A percentile compares a stretch with the other conserved stretches of the same genome.
Conservation (phyloP, 2,113 vertebrate species). For the Philantomba maxwellii region DNA sequence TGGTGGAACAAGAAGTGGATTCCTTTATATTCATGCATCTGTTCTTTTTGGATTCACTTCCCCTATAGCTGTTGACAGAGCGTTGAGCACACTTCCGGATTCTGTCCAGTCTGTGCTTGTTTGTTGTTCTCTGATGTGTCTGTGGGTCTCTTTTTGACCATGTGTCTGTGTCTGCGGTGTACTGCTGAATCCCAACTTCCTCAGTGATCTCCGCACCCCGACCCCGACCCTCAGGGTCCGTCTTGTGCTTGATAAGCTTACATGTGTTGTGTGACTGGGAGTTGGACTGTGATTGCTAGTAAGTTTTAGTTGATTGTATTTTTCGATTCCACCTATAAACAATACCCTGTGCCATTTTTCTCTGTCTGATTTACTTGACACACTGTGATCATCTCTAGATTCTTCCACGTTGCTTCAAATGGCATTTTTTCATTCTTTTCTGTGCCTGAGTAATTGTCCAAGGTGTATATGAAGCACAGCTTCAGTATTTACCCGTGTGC, state of each 20-base stretch:
- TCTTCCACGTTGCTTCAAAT: not conserved
- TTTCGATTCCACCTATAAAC: not conserved
- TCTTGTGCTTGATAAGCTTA: not conserved
- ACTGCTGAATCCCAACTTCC: not conserved
- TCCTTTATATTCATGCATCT: not conserved
- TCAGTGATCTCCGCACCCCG: not conserved
- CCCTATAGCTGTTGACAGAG: not conserved
- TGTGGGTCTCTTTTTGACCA: not conserved
- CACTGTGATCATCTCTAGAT: not conserved
- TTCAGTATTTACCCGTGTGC: not conserved
- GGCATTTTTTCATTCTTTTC: not conserved
- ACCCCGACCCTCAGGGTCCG: not conserved
- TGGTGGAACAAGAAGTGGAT: not conserved
- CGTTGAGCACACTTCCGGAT: not conserved
- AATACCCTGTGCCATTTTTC: not conserved
- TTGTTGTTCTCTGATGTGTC: not conserved
- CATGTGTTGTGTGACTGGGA: not conserved
- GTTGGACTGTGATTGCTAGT: not conserved
- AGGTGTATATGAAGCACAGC: not conserved
- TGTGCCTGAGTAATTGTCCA: not conserved
- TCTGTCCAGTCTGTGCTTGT: not conserved
- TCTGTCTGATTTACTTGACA: not conserved
- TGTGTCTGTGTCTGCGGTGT: not conserved
- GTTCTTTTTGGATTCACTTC: not conserved
- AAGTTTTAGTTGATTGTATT: not conserved